phyloP scores from a whole-genome alignment of 2,113 vertebrate species.

The Cacatua alba region DNA sequence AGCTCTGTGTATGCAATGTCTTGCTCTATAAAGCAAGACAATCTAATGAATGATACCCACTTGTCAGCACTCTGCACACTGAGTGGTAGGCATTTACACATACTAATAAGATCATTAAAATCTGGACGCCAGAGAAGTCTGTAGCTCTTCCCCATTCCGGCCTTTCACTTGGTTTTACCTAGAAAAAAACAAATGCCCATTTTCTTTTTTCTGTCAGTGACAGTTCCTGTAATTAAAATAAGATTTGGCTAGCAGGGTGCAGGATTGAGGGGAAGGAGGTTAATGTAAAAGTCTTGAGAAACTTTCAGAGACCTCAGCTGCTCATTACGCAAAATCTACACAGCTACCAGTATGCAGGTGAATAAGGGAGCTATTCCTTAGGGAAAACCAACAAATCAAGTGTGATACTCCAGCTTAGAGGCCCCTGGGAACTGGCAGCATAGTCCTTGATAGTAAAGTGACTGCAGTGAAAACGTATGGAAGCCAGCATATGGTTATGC shows the following conservation, averaged over 20 bases:
- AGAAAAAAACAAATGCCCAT: background rate
- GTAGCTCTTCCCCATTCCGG: background rate
- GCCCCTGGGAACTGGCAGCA: background rate
- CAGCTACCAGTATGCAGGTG: background rate
- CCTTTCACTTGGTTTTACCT: background rate
- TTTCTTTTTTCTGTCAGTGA: background rate
- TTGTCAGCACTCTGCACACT: background rate
- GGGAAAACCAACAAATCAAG: background rate
- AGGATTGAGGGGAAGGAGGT: background rate
- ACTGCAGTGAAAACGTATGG: background rate
- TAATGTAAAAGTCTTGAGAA: background rate
- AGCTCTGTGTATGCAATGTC: background rate
- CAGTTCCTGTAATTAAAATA: background rate
- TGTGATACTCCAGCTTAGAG: background rate
- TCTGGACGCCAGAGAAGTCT: background rate
- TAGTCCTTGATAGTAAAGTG: background rate
- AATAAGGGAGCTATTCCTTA: background rate
- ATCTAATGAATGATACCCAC: background rate
- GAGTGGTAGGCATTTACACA: background rate
- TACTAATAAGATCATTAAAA: conserved; percentile 10
- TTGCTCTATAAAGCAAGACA: background rate
- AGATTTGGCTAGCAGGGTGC: background rate
- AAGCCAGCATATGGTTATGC: background rate
- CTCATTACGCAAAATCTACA: background rate
- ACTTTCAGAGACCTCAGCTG: background rate